Conservation (phyloP, 2,797 vertebrate genomes). For the Molossus molossus region DNA sequence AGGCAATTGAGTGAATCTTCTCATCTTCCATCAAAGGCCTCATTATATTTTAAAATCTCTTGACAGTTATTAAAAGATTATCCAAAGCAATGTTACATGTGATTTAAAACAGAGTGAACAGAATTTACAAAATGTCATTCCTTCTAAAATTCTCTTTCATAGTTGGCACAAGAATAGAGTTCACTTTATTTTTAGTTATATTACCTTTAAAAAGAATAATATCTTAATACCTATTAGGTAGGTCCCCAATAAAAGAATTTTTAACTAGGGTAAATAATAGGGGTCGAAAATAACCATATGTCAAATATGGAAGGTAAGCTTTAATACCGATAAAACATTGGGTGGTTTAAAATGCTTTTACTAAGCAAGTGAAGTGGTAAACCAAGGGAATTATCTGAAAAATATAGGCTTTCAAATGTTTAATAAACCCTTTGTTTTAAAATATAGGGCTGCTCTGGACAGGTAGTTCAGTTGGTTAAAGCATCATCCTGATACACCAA, state of each 20-base stretch:
- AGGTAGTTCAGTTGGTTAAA: background rate
- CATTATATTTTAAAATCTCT: conserved; percentile 45
- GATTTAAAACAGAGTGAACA: background rate
- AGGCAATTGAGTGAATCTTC: background rate
- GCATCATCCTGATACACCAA: background rate
- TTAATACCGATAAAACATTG: background rate
- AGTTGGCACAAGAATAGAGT: background rate
- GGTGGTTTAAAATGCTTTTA: background rate
- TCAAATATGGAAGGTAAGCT: background rate
- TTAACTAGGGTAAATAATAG: background rate
- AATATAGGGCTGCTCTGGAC: background rate
- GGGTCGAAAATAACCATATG: background rate
- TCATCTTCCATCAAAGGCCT: conserved; percentile 57
- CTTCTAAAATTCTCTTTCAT: background rate
- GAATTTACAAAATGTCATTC: conserved; percentile 43
- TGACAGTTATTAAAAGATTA: conserved; percentile 45
- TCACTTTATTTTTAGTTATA: conserved; percentile 20
- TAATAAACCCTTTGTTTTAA: background rate
- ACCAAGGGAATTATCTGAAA: background rate
- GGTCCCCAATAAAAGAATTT: background rate
- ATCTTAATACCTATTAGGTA: background rate
- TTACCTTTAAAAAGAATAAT: background rate
- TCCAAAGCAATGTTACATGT: conserved; percentile 41
- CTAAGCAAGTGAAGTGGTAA: background rate
- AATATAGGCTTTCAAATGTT: background rate